Evolutionary conservation across 2,888 invertebrate genomes (phyloP), one percentile per base, ranked within the genome.

Genomic region (Cordylochernes scorpioides): DNA sequence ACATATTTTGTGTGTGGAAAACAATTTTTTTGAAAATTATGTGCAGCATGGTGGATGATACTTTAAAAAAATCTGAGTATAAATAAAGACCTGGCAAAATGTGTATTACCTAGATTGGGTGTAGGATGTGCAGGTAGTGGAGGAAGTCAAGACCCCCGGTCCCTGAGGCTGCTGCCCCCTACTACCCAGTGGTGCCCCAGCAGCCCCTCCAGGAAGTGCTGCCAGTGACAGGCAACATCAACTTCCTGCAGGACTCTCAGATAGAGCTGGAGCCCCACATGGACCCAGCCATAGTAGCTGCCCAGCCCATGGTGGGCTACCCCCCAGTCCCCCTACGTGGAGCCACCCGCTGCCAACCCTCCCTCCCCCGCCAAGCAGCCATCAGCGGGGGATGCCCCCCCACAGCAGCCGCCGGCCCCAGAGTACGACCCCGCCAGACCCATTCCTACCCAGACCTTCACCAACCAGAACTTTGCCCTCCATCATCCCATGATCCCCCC

Each of bases 381-480:
- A 13, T 35, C 17, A 12, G 28, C 13, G 24, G 25, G 7, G 25
- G 28, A n/a, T 21, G 29, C 14, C 8, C 29, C 5, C 6, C 22
- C 22, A 5, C 22, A 33, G 24, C 8, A 8, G n/a, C 29, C 22
- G 15, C 29, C 26, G 18, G 29, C 31, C 9, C 24, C 30, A 6
- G 36, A 37, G 24, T 36, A 30, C 26, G 37, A 37, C 15, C 32
- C 34, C 15, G 30, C 30, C 9, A 30, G 37, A 17, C 39, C 39
- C 33, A 75, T 78, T 47, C 71, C 74, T 15, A 65, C 71, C 17
- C 74, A 75, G 54, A 77, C 75, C 24, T 78, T 71, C 52, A 77
- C 75, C 32, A 78, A 78, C 55, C 75, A 74, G 50, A 71, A 67
- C 49, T 77, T 67, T 51, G 26, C 34, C 5, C 59, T 64, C 9